Conservation (phyloP, 2,113 vertebrate genomes). For the Lepidothrix coronata region DNA sequence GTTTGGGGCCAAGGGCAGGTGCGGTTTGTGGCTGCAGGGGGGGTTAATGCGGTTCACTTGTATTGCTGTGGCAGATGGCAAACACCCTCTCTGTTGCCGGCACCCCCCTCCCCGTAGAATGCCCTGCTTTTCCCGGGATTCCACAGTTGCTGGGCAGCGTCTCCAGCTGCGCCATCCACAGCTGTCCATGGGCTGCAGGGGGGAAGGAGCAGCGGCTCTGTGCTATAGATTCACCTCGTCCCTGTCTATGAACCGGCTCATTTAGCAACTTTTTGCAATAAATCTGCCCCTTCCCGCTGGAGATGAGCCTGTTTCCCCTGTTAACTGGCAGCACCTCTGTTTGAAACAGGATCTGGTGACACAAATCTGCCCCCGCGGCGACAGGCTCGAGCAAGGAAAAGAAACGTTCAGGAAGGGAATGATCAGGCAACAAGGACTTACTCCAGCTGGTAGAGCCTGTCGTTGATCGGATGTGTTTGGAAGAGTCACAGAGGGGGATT, state of each 20-base stretch:
- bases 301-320: background rate
- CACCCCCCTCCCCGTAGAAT: background rate
- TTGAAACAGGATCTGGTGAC: background rate
- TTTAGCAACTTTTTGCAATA: accelerated
- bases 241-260: accelerated
- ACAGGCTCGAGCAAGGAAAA: background rate
- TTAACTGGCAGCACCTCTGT: background rate
- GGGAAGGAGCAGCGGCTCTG: background rate
- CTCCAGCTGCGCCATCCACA: background rate
- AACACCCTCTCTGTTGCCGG: background rate
- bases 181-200: background rate
- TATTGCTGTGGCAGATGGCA: accelerated
- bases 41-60: accelerated
- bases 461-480: background rate
- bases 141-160: background rate
- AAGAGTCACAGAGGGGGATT: background rate
- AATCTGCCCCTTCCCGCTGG: accelerated
- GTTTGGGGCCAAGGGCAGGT: accelerated
- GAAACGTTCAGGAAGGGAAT: background rate
- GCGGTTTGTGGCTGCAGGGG: background rate
- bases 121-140: accelerated
- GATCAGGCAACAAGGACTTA: accelerated
- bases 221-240: accelerated
- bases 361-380: accelerated
- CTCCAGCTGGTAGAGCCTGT: accelerated